A percentile compares a stretch with the other conserved stretches of the same genome.
phyloP scores from a whole-genome alignment of 2,888 invertebrate species.

The Cantharis flavilabris region DNA sequence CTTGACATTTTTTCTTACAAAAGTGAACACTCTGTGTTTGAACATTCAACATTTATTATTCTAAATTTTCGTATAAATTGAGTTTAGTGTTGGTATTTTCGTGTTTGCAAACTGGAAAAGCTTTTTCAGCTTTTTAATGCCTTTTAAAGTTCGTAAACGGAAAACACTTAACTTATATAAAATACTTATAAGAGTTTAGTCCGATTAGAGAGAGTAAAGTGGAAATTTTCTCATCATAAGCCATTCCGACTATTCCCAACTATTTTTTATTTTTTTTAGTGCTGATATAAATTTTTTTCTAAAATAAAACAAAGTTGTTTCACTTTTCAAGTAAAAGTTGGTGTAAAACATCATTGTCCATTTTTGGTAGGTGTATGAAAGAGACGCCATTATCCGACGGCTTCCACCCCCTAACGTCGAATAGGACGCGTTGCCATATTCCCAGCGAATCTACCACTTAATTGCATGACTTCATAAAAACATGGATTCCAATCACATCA shows the following conservation, averaged over 20 bases:
- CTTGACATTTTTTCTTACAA: too few species aligned
- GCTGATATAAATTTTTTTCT: too few species aligned
- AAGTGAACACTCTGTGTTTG: too few species aligned
- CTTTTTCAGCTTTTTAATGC: not conserved
- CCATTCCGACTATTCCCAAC: too few species aligned
- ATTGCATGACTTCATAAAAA: conserved; percentile 1
- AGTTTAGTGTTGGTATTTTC: not conserved
- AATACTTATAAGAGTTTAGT: not conserved
- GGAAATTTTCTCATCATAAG: not conserved
- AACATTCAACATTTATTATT: not conserved
- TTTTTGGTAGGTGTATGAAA: not conserved
- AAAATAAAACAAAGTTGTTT: too few species aligned
- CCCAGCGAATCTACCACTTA: not conserved
- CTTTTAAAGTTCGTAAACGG: not conserved
- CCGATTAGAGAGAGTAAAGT: too few species aligned
- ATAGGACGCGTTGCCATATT: conserved; percentile 3
- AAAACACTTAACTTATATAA: not conserved
- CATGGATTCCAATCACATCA: conserved; percentile 1
- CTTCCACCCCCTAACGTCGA: conserved; percentile 1
- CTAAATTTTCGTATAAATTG: not conserved
- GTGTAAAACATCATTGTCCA: not conserved
- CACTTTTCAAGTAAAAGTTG: too few species aligned
- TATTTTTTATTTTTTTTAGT: too few species aligned
- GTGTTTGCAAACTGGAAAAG: not conserved
- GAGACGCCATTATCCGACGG: conserved; percentile 16